Evolutionary conservation across 2,113 vertebrate genomes (phyloP).

Genomic region (Psilopsiagon aymara): DNA sequence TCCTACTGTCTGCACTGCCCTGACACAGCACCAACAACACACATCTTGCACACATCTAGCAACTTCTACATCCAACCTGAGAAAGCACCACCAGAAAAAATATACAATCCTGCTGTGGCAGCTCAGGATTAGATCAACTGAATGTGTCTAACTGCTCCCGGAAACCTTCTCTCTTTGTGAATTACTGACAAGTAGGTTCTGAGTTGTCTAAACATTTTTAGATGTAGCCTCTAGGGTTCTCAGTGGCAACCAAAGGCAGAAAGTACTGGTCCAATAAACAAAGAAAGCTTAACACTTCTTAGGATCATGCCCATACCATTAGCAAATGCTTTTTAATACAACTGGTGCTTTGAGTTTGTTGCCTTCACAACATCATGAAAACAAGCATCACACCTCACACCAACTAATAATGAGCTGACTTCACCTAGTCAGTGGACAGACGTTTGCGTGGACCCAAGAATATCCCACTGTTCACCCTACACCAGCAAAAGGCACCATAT

Average conservation of each 20-base stretch:
- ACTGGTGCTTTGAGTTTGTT: constrained; percentile 15
- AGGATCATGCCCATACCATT: constrained; percentile 10
- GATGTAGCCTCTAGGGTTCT: background rate
- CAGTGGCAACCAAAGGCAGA: background rate
- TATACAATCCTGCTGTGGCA: background rate
- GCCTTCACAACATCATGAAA: constrained; percentile 49
- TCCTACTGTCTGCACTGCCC: background rate
- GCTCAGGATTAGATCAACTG: background rate
- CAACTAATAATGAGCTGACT: constrained; percentile 51
- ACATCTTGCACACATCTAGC: background rate
- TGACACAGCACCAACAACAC: background rate
- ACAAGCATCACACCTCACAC: constrained; percentile 40
- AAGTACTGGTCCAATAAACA: background rate
- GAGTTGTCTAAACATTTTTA: background rate
- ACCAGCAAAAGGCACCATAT: constrained; percentile 63
- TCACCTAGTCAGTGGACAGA: constrained; percentile 58
- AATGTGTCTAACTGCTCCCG: background rate
- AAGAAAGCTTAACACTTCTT: background rate
- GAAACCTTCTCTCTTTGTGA: background rate
- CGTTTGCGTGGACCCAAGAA: constrained; percentile 39
- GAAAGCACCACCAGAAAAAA: background rate
- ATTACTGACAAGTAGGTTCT: background rate
- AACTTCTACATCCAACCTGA: background rate
- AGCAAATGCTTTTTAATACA: constrained; percentile 43
- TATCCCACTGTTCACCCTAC: constrained; percentile 56